Base-by-base conservation (phyloP, 2,888 invertebrate species). In the Aquatica leii region DNA sequence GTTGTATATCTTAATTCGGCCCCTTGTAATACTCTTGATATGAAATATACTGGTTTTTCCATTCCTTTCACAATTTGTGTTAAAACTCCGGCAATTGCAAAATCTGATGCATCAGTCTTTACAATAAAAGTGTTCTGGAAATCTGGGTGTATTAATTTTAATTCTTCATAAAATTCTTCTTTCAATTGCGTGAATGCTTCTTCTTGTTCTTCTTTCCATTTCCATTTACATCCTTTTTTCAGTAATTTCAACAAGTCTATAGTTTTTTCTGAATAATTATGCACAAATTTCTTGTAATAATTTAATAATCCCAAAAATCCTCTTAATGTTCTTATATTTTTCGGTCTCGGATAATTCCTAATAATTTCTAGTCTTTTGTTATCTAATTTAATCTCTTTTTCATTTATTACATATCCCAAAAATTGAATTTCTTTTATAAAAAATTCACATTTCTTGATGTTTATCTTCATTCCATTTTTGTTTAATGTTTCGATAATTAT, bases 391-490 rank as follows among this genome's bases (percentile, higher is more conserved):
- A 59, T 18, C 2, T 53, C 53, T 11, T 34, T 6, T 0, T 31
- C 9, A 34, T 35, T 43, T 3, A 59, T 35, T 20, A 31, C 6
- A 37, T 46, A 46, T 2, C 59, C 59, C 18, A 59, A 59, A 53
- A 31, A 58, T 43, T 50, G 40, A 4, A 58, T 17, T 14, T 31
- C 1, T 5, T 34, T 20, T 34, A 31, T 14, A 18, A 52, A 46
- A 46, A 59, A 59, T 2, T 41, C 18, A 20, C 59, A 59, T n/a
- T 52, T 59, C n/a, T 46, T 11, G 8, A 49, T 11, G n/a, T 49
- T 56, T 35, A 48, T 8, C 17, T 37, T 54, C 11, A 54, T 8
- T 2, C 54, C 54, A 21, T 49, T 50, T 9, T 12, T 9, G 2
- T 40, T 18, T 34, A 52, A 21, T 9, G 5, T 21, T 21, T 34